Base-by-base conservation (phyloP, 2,888 invertebrate species). In the Biston betularia region DNA sequence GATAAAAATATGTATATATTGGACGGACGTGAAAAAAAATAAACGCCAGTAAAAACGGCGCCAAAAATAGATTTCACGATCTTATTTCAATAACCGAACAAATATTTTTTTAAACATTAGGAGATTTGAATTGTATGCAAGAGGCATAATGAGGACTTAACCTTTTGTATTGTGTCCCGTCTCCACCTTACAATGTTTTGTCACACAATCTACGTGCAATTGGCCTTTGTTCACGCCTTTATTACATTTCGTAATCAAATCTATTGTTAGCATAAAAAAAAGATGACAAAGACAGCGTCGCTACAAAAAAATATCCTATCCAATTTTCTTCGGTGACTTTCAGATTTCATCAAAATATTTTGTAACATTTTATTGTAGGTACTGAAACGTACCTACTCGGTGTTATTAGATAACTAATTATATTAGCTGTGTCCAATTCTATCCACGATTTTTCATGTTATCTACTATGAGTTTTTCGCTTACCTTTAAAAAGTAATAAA, bases 261-360 rank as follows among this genome's bases (percentile, higher is more conserved):
- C 50, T 48, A 63, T 73, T 77, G 70, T 71, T 69, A 66, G 55
- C 65, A 58, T 71, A 60, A 65, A 70, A 66, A n/a, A 24, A 24
- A 35, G 35, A 54, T 42, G 60, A 48, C 54, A 45, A 63, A 62
- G 40, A 52, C 50, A 56, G 33, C 50, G 55, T 40, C 46, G 9
- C 9, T 10, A 42, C 42, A 42, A 42, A 42, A 61, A 57, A 44
- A 40, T 48, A 24, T 10, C n/a, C 58, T 44, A 56, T 60, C 54
- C 49, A 58, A 58, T 59, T 62, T 67, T 58, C 44, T 57, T 11
- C 40, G 35, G 48, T 45, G 38, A 49, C 62, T 38, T 53, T 62
- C 5, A 46, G 35, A 58, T 59, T 63, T 63, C 55, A 42, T 60
- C 34, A 35, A 59, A 64, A 54, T 24, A 15, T 40, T n/a, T 14